A percentile compares a stretch with the other conserved stretches of the same genome.
These are phyloP conservation scores for Clavelina lepadiformis DNA, from an alignment of 23 tunicate genomes.

Conservation along the genomic window DNA sequence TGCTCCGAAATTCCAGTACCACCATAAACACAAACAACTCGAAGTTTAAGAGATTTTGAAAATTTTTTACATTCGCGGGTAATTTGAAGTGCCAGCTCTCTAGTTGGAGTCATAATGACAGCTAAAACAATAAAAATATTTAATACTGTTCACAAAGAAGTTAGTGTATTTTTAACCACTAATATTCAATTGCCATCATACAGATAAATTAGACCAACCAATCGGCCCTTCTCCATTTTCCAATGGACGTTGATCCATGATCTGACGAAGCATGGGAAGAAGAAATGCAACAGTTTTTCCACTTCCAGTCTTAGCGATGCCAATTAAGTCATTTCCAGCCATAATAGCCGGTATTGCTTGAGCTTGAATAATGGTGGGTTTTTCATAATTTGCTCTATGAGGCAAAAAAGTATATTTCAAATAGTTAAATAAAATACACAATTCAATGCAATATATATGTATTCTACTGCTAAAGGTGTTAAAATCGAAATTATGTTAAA, in stretches of 20 bases:
- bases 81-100: conserved; percentile 95
- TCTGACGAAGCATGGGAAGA: conserved; percentile 93
- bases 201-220: conserved; percentile 25
- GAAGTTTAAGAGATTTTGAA: conserved; percentile 55
- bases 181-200: not conserved
- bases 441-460: too few relatives aligned
- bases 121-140: conserved; percentile 15
- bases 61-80: conserved; percentile 97
- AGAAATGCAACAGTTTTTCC: conserved; percentile 98
- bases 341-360: conserved; percentile 98
- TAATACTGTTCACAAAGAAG: not conserved
- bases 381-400: conserved; percentile 83
- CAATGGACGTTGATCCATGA: conserved; percentile 89
- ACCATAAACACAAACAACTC: conserved; percentile 96
- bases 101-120: conserved; percentile 93
- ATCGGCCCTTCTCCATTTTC: conserved; percentile 96
- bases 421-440: too few relatives aligned
- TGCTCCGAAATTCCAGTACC: conserved; percentile 99
- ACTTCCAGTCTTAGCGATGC: conserved; percentile 99
- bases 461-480: too few relatives aligned
- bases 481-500: not conserved
- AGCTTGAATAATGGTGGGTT: conserved; percentile 97
- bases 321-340: conserved; percentile 95
- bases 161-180: not conserved
- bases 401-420: too few relatives aligned